Base-by-base conservation (phyloP, 2,797 vertebrate genomes). In the Cyprinella venusta region DNA sequence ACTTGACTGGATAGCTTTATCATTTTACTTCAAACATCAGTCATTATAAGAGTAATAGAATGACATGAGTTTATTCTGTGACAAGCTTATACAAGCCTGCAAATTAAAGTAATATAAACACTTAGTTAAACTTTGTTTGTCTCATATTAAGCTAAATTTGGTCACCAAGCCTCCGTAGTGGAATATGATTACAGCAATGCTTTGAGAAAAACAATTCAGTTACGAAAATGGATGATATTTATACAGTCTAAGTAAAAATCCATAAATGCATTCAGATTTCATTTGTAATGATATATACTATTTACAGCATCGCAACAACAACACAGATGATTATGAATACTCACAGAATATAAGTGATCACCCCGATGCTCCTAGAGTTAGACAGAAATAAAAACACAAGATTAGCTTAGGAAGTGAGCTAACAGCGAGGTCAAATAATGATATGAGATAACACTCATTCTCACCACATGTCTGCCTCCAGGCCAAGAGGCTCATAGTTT, bases 381-480 rank as follows among this genome's bases (percentile, higher is more conserved):
- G 67, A 83, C 45, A 33, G 40, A 24, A 72, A 52, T 10, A 78
- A 56, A 81, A 72, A 45, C 45, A 70, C 8, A 50, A 5, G 0
- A 33, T 75, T 36, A 75, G 19, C 26, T 36, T 30, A 83, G 50
- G 81, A 67, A 79, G 19, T 45, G 21, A 61, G 5, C 50, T 50
- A 63, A 84, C 13, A 26, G 64, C 59, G 40, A 74, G 80, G 81
- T 40, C 42, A 63, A 26, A 24, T 52, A 26, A 52, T 26, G 7
- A 65, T 36, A 68, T 16, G 1, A 40, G 19, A 24, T 52, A 48
- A 33, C 1, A 24, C 4, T 72, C 85, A 54, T 88, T 91, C 97
- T 97, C 93, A 99, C 98, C 98, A 99, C 98, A 99, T 99, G 92
- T 99, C 98, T 68, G 98, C 97, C 93, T 99, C 98, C 82, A 99